A percentile compares a stretch with the other conserved stretches of the same genome.
phyloP scores from a whole-genome alignment of 2,113 vertebrate species.

The Hystrix brachyura region DNA sequence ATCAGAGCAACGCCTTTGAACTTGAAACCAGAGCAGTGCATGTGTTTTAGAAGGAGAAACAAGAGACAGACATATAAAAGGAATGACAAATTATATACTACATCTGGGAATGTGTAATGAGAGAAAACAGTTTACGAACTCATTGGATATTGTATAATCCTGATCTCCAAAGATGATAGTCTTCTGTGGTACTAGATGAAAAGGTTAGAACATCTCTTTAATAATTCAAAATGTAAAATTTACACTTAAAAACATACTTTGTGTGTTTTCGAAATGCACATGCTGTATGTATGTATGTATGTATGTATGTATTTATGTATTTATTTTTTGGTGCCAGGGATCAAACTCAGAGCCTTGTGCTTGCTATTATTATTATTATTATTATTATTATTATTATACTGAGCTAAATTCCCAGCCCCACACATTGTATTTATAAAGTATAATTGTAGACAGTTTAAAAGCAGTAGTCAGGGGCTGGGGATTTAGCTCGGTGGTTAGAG shows the following conservation, averaged over 20 bases:
- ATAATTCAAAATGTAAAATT: not conserved
- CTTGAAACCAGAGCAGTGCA: not conserved
- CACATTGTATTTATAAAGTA: not conserved
- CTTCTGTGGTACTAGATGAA: not conserved
- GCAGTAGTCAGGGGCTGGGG: not conserved
- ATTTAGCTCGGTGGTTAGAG: too few species aligned
- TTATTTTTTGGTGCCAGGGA: too few species aligned
- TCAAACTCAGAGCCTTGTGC: too few species aligned
- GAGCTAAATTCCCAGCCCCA: too few species aligned
- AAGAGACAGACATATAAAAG: not conserved
- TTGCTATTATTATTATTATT: too few species aligned
- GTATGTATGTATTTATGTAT: too few species aligned
- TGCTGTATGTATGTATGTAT: not conserved
- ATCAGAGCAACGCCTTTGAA: not conserved
- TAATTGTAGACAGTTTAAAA: not conserved
- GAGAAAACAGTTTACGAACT: not conserved
- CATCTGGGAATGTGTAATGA: not conserved
- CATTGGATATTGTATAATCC: not conserved
- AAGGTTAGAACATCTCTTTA: not conserved
- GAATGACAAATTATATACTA: not conserved
- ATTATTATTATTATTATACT: too few species aligned
- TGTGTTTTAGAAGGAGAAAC: not conserved
- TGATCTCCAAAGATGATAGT: not conserved
- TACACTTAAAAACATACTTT: not conserved
- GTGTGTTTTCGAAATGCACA: not conserved